Evolutionary conservation across 1,140 invertebrate species (phyloP), one percentile per base, ranked within the genome.

Genomic region (Drusus annulatus): DNA sequence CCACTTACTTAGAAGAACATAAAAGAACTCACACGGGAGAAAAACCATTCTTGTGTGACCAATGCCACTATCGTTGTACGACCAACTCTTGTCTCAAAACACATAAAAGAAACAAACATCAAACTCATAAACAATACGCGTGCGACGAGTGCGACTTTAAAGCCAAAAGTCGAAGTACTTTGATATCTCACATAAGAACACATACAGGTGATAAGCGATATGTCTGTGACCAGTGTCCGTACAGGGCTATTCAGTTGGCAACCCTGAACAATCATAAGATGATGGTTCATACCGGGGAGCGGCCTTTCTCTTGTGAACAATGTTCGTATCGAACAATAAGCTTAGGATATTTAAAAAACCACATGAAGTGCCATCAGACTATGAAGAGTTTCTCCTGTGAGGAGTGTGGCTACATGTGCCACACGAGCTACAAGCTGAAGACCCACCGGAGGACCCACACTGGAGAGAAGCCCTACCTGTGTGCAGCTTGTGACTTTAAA

Each of bases 81-180:
- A 58, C 81, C 0, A 31, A 16, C 8, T 73, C 73, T 6, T 31
- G 16, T 51, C 54, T 82, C 16, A 71, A 75, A 54, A 77, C 50
- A 52, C 81, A 82, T 56, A 82, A 77, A 51, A 50, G 17, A 6
- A 82, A 80, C 23, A 82, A 80, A 28, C 81, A 82, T 54, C 60
- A 74, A 3, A 19, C 6, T 0, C 78, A 80, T 16, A 80, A 77
- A 36, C 50, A 23, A 62, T 82, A 71, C 51, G 6, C 77, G 17
- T 82, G 81, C 25, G 62, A 82, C 21, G 62, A 77, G 31, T 82
- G 81, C 54, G 23, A 17, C 31, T 82, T 80, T 65, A 58, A 52
- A 62, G 25, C 73, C 8, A 82, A 82, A 63, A 77, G 74, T 7
- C 76, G 60, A 73, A 80, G 81, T 50, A 77, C 60, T 60, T 65